A percentile compares a stretch with the other conserved stretches of the same genome.
Conservation (phyloP, 1,140 invertebrate species). For the Stenopsyche tienmushanensis region DNA sequence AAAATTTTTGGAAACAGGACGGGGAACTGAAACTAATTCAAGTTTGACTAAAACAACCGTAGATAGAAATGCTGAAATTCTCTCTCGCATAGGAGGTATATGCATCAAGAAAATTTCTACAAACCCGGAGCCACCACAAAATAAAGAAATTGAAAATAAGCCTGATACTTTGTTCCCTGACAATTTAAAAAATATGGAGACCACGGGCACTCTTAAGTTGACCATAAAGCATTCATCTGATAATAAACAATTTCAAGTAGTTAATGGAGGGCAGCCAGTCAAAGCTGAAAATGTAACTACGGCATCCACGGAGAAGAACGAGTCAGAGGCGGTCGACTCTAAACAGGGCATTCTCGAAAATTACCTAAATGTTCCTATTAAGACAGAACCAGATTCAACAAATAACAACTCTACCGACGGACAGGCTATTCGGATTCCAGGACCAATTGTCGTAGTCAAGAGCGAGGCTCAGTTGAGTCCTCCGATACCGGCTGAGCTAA, state of each 20-base stretch:
- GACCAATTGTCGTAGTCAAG: slow-evolving; percentile 20
- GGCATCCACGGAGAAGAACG: neutral
- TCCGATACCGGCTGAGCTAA: neutral
- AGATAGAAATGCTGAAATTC: neutral
- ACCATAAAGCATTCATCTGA: slow-evolving; percentile 35
- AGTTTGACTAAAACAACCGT: slow-evolving; percentile 5
- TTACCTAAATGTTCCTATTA: slow-evolving; percentile 13
- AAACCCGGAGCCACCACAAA: slow-evolving; percentile 9
- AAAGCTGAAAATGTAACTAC: slow-evolving; percentile 8
- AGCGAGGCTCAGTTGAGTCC: slow-evolving; percentile 19
- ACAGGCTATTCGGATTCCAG: neutral
- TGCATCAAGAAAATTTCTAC: slow-evolving; percentile 8
- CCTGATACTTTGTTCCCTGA: neutral
- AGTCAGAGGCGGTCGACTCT: slow-evolving; percentile 13
- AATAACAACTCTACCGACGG: neutral
- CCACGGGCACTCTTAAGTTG: slow-evolving; percentile 27
- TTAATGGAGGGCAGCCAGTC: slow-evolving; percentile 6
- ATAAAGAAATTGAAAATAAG: slow-evolving; percentile 10
- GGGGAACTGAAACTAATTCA: slow-evolving; percentile 7
- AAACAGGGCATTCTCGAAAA: slow-evolving; percentile 33
- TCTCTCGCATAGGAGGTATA: slow-evolving; percentile 4
- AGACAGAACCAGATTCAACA: slow-evolving; percentile 25
- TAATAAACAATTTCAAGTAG: slow-evolving; percentile 26
- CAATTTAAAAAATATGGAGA: neutral
- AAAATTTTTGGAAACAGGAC: slow-evolving; percentile 3